These are phyloP conservation scores for Pangasianodon hypophthalmus DNA, from an alignment of 2,113 vertebrate species.

Conservation along the genomic window DNA sequence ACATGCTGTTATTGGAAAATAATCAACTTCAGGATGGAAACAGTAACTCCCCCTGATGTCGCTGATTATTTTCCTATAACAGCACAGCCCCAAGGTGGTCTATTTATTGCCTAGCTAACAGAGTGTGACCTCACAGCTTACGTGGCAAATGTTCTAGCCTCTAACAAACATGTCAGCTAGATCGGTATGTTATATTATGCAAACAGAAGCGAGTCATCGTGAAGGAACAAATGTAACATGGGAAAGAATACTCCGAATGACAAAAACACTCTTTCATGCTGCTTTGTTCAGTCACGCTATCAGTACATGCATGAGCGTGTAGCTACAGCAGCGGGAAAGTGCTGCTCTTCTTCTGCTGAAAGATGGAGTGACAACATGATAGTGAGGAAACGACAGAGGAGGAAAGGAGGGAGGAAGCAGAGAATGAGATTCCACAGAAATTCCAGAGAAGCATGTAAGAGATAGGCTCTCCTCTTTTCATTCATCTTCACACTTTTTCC, in stretches of 20 bases:
- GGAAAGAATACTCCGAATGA: neutral
- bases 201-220: neutral
- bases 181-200: too few species aligned
- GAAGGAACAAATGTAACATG: neutral
- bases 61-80: neutral
- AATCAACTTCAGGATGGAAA: too few species aligned
- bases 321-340: neutral
- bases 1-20: neutral
- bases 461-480: neutral
- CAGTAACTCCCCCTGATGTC: neutral
- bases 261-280: neutral
- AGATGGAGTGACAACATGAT: neutral
- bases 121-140: too few species aligned
- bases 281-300: neutral
- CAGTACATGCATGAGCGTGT: neutral
- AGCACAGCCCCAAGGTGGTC: neutral
- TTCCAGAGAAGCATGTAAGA: slow-evolving; percentile 36
- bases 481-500: neutral
- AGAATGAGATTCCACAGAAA: slow-evolving; percentile 17
- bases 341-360: neutral
- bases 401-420: neutral
- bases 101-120: neutral
- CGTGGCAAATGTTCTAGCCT: neutral
- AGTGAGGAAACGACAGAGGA: neutral
- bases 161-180: neutral